These are phyloP conservation scores for Thripadectes ignobilis DNA, from an alignment of 2,797 vertebrate species.

Conservation along the genomic window DNA sequence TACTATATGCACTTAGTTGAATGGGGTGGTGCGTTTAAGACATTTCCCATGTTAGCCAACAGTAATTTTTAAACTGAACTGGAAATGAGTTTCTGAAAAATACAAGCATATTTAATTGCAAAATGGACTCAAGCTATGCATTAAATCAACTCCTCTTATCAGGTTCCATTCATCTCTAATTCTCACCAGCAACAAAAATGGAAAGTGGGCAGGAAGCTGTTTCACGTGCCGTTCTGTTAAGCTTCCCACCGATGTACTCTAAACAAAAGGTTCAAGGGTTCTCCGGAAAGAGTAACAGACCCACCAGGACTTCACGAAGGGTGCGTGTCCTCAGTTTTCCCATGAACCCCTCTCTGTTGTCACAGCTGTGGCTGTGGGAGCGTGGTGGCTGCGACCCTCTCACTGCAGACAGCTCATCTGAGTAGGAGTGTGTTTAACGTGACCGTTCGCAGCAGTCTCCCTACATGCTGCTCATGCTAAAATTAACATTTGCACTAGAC, in stretches of 20 bases:
- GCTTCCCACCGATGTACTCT: conserved; percentile 1
- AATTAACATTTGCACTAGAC: background rate
- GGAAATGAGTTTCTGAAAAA: background rate
- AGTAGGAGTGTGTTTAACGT: background rate
- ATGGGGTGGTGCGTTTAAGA: background rate
- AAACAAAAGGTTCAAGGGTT: conserved; percentile 47
- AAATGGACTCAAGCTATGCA: background rate
- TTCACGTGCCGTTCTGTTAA: background rate
- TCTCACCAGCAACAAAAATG: background rate
- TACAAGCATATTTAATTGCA: background rate
- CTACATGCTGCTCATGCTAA: background rate
- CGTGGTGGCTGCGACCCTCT: background rate
- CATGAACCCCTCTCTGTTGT: background rate
- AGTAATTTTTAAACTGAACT: background rate
- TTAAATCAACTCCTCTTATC: background rate
- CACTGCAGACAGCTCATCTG: background rate
- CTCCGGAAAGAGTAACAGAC: conserved; percentile 1
- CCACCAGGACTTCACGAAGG: background rate
- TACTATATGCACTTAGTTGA: background rate
- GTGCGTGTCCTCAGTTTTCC: background rate
- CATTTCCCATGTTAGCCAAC: background rate
- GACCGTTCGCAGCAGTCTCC: background rate
- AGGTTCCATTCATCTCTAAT: background rate
- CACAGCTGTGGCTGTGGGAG: background rate
- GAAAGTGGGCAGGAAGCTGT: background rate